Conservation (phyloP, 1,140 invertebrate genomes). For the Protaetia brevitarsis region DNA sequence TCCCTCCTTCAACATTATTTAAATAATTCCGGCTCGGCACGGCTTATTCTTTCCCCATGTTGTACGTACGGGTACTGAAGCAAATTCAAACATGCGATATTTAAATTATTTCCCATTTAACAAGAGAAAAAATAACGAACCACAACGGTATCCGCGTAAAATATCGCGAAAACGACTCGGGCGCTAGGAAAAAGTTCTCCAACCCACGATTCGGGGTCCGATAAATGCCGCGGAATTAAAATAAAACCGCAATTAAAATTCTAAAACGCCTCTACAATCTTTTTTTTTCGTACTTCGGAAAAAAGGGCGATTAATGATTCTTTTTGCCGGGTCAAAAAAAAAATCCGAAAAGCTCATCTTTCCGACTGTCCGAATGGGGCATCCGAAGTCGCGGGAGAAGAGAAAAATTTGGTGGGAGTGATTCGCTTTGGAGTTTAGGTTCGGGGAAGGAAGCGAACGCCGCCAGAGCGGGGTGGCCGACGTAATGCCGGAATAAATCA, state of each 20-base stretch:
- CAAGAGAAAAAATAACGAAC: conserved; percentile 12
- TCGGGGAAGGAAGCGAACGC: neutral
- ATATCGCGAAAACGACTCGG: neutral
- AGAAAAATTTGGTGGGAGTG: too few relatives aligned
- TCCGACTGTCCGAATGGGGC: neutral
- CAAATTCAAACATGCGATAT: conserved; percentile 15
- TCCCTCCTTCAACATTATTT: too few relatives aligned
- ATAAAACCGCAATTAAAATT: conserved; percentile 23
- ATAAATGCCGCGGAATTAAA: conserved; percentile 16
- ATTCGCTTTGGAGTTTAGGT: too few relatives aligned
- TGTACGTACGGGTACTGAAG: neutral
- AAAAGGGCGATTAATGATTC: conserved; percentile 16
- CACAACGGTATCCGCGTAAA: conserved; percentile 8
- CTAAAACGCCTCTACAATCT: conserved; percentile 11
- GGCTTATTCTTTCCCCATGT: neutral
- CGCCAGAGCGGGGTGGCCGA: neutral
- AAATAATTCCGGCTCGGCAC: neutral
- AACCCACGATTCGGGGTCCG: neutral
- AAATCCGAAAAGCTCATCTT: conserved; percentile 1
- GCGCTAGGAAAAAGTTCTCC: neutral
- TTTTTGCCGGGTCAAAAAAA: neutral
- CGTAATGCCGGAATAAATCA: conserved; percentile 20
- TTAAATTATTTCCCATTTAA: conserved; percentile 21
- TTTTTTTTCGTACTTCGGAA: conserved; percentile 10
- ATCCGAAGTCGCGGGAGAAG: too few relatives aligned